Percentiles rank a stretch among this genome's conserved stretches.
These are phyloP conservation scores for Nibea albiflora DNA, from an alignment of 2,113 vertebrate species.

Conservation along the genomic window DNA sequence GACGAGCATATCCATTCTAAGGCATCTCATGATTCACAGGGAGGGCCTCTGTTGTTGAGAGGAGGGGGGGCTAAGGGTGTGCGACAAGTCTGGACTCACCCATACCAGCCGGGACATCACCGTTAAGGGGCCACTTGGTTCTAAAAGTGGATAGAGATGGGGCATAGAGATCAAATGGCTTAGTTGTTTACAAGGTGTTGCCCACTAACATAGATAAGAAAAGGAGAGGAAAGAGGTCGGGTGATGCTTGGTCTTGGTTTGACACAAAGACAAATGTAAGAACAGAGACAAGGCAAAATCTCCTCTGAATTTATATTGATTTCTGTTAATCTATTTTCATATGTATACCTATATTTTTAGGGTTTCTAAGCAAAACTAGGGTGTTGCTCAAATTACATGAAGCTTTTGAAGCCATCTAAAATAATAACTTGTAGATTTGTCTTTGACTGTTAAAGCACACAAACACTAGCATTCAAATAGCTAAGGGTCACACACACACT, in stretches of 20 bases:
- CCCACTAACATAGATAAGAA: slow-evolving; percentile 51
- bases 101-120: slow-evolving; percentile 65
- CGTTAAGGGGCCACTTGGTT: slow-evolving; percentile 69
- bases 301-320: background rate
- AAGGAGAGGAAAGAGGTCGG: slow-evolving; percentile 21
- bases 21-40: slow-evolving; percentile 60
- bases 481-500: background rate
- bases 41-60: slow-evolving; percentile 34
- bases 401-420: background rate
- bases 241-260: slow-evolving; percentile 22
- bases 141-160: slow-evolving; percentile 75
- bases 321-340: background rate
- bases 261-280: background rate
- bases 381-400: background rate
- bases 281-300: background rate
- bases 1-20: slow-evolving; percentile 63
- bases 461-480: background rate
- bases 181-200: slow-evolving; percentile 69
- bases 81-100: slow-evolving; percentile 74
- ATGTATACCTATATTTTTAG: too few relatives aligned
- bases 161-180: slow-evolving; percentile 65
- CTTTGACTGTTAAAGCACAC: slow-evolving; percentile 5
- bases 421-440: background rate
- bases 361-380: background rate
- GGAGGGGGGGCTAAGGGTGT: slow-evolving; percentile 1